These are phyloP conservation scores for Stigmatopora argus DNA, from an alignment of 2,113 vertebrate genomes.

Conservation along the genomic window DNA sequence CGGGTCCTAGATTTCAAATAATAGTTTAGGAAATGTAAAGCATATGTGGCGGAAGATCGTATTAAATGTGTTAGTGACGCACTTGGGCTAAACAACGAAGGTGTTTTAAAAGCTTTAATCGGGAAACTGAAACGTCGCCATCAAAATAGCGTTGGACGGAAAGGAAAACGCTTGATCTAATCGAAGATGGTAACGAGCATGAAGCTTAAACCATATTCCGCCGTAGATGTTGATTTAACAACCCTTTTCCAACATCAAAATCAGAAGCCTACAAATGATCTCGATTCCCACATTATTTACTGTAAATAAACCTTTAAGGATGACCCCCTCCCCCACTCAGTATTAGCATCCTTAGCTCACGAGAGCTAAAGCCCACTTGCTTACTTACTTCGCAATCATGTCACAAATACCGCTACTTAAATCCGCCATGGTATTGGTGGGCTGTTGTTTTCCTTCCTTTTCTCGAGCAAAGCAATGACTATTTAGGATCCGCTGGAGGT, in stretches of 20 bases:
- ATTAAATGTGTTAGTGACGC: background rate
- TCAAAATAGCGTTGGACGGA: too few relatives aligned
- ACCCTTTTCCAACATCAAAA: background rate
- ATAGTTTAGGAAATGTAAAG: background rate
- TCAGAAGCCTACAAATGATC: background rate
- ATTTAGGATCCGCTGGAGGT: conserved; percentile 83
- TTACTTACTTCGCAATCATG: conserved; percentile 76
- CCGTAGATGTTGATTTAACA: background rate
- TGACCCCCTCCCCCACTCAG: conserved; percentile 3
- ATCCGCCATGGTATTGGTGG: conserved; percentile 64
- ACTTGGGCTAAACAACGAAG: background rate
- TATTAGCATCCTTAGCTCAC: conserved; percentile 22
- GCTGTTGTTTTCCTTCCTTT: conserved; percentile 77
- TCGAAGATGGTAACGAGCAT: background rate
- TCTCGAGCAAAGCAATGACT: conserved; percentile 83
- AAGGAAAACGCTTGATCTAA: background rate
- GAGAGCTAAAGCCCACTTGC: conserved; percentile 42
- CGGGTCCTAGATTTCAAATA: background rate
- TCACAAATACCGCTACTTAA: conserved; percentile 73
- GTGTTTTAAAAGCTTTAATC: background rate
- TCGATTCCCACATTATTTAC: background rate
- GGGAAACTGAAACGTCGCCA: background rate
- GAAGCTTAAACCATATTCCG: background rate
- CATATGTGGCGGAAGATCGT: background rate
- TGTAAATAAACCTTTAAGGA: background rate